Conservation (phyloP, 2,113 vertebrate species). For the Dunckerocampus dactyliophorus region DNA sequence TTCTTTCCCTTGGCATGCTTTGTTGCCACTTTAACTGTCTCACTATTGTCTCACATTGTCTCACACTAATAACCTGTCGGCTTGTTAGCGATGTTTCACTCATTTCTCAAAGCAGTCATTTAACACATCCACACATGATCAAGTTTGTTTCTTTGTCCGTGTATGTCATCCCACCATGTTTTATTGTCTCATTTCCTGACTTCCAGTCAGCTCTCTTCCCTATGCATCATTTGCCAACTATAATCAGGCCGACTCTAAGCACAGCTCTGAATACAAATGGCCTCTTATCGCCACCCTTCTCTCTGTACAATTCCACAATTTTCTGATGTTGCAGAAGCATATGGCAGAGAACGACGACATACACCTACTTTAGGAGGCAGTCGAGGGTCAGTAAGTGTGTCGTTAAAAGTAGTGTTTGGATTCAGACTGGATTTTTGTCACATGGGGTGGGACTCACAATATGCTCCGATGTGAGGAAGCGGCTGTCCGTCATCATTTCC, state of each 20-base stretch:
- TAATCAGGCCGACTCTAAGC: slow-evolving; percentile 23
- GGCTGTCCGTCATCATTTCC: slow-evolving; percentile 81
- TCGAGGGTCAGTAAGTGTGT: slow-evolving; percentile 5
- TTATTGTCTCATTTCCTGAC: slow-evolving; percentile 48
- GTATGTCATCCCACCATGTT: slow-evolving; percentile 37
- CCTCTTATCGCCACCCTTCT: slow-evolving; percentile 27
- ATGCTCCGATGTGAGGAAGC: slow-evolving; percentile 72
- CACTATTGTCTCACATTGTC: neutral
- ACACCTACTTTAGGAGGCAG: slow-evolving; percentile 8
- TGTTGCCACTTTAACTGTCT: neutral
- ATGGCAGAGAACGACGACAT: neutral
- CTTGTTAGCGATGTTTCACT: slow-evolving; percentile 23
- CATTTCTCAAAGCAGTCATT: slow-evolving; percentile 21
- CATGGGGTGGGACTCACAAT: slow-evolving; percentile 76
- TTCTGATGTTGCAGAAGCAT: slow-evolving; percentile 11
- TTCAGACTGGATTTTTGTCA: slow-evolving; percentile 2
- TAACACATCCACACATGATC: slow-evolving; percentile 18
- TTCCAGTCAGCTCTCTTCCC: slow-evolving; percentile 27
- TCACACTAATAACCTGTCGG: slow-evolving; percentile 25
- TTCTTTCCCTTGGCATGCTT: neutral
- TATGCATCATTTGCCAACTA: slow-evolving; percentile 44
- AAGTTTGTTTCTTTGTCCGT: slow-evolving; percentile 20
- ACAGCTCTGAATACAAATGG: slow-evolving; percentile 58
- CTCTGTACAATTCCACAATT: slow-evolving; percentile 12
- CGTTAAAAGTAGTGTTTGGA: slow-evolving; percentile 6